Evolutionary conservation across 2,888 invertebrate species (phyloP).

Genomic region (Coelinius sp.): DNA sequence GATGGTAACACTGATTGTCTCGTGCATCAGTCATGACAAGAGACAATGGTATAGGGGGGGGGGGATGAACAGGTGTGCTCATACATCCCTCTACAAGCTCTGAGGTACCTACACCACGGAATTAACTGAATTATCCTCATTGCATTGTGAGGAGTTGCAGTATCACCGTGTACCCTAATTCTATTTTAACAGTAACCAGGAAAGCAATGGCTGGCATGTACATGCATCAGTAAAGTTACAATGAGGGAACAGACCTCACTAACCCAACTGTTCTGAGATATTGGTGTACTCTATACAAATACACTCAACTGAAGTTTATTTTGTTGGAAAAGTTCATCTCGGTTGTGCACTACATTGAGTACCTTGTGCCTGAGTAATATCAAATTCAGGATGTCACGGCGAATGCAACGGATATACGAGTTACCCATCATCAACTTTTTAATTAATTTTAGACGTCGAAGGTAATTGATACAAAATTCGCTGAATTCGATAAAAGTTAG

Average conservation of each 20-base stretch:
- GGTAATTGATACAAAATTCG: neutral
- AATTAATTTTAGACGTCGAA: neutral
- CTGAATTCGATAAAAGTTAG: neutral
- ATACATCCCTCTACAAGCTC: slow-evolving; percentile 21
- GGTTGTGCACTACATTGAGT: neutral
- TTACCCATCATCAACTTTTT: neutral
- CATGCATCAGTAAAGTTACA: slow-evolving; percentile 30
- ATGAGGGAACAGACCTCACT: slow-evolving; percentile 27
- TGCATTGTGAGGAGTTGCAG: slow-evolving; percentile 43
- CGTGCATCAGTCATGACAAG: slow-evolving; percentile 6
- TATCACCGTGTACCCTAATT: slow-evolving; percentile 49
- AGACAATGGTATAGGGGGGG: neutral
- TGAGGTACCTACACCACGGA: slow-evolving; percentile 39
- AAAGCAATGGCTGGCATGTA: slow-evolving; percentile 14
- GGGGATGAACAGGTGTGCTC: slow-evolving; percentile 5
- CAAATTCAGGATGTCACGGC: neutral
- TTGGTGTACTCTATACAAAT: neutral
- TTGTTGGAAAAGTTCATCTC: slow-evolving; percentile 2
- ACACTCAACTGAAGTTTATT: neutral
- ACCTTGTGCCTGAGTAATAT: neutral
- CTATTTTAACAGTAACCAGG: slow-evolving; percentile 41
- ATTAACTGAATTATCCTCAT: slow-evolving; percentile 52
- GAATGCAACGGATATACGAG: neutral
- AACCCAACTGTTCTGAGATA: slow-evolving; percentile 22
- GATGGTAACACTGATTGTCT: neutral